Conservation (phyloP, 2,113 vertebrate species). For the Chaenogobius annularis region DNA sequence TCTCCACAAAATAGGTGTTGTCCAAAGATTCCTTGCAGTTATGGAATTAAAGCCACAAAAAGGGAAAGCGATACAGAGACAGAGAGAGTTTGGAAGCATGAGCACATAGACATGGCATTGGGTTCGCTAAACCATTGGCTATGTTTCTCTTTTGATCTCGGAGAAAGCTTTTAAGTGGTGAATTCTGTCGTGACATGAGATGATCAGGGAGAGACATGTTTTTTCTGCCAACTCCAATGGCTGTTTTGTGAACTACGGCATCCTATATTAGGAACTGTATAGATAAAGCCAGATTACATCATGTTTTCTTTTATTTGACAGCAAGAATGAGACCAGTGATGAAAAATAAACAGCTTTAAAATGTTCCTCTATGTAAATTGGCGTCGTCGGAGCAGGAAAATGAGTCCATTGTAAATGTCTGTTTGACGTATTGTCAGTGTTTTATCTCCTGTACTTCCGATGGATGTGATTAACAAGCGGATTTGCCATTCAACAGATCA, state of each 20-base stretch:
- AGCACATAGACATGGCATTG: slow-evolving; percentile 29
- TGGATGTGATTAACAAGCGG: no score
- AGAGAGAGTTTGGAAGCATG: slow-evolving; percentile 8
- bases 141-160: slow-evolving; percentile 25
- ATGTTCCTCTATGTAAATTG: no score
- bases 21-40: slow-evolving; percentile 74
- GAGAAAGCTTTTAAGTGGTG: slow-evolving; percentile 18
- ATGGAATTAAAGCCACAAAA: slow-evolving; percentile 72
- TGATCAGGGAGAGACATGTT: slow-evolving; percentile 13
- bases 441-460: no score
- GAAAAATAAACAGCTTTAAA: not conserved
- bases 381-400: no score
- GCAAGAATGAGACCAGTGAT: not conserved
- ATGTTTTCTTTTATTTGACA: not conserved
- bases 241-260: not conserved
- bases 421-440: no score
- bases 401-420: no score
- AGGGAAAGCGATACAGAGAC: slow-evolving; percentile 36
- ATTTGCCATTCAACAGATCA: no score
- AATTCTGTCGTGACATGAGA: slow-evolving; percentile 26
- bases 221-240: not conserved
- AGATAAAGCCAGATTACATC: not conserved
- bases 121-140: slow-evolving; percentile 18
- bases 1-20: slow-evolving; percentile 80
- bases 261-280: not conserved